Base-by-base conservation (phyloP, 1,140 invertebrate species). In the Drosophila leontia region DNA sequence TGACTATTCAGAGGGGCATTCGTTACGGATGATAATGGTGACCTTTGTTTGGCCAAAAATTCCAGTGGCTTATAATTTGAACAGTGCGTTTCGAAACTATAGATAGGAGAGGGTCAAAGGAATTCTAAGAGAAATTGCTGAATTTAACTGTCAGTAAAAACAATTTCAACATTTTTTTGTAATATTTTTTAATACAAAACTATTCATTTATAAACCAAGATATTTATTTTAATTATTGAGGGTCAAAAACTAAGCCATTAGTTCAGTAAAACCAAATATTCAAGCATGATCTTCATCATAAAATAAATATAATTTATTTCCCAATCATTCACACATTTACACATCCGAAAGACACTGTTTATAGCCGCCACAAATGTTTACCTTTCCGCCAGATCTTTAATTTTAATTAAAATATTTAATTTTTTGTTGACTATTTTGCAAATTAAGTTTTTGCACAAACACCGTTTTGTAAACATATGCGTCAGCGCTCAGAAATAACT, bases 401-500 rank as follows among this genome's bases (percentile, higher is more conserved):
- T 64, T 57, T 74, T 74, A 55, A 78, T 82, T 82, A 75, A 82
- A 78, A 82, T 68, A 75, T 75, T 42, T 47, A 75, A 60, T 71
- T 76, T 76, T 80, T 65, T 23, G 41, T 65, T 23, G 44, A 15
- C 64, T 23, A 26, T 44, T 55, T 82, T 72, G 72, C 58, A 56
- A 64, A 77, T 71, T 48, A 26, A 56, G 58, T 61, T 76, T 64
- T 64, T 59, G 60, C 53, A 39, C 29, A 67, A 67, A 58, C 1
- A n/a, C 13, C 19, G 34, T 17, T 37, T 11, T 51, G 11, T 45
- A 23, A 58, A 68, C 26, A 67, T 42, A 59, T 70, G 58, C 84
- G 83, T 87, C 84, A 88, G 58, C 69, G 2, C 17, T 42, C 60
- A 4, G 45, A 88, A 88, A 85, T 79, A 91, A 65, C 85, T 57